Conservation (phyloP, 2,888 invertebrate genomes). For the Timandra comae region DNA sequence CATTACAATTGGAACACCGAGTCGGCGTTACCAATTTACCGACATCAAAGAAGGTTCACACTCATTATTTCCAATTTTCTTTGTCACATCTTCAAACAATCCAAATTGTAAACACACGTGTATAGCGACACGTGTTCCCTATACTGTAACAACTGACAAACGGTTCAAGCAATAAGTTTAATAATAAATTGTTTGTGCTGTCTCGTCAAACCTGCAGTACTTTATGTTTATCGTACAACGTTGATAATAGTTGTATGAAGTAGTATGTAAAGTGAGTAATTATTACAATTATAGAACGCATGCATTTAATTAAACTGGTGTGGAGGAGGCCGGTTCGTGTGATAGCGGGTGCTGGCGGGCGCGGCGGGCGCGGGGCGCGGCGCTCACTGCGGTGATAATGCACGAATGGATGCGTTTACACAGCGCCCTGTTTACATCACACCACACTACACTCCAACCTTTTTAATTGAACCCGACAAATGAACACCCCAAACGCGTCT, state of each 20-base stretch:
- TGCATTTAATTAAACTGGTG: conserved; percentile 10
- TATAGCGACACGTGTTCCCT: not conserved
- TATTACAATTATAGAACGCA: conserved; percentile 23
- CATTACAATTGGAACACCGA: too few relatives aligned
- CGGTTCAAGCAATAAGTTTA: too few relatives aligned
- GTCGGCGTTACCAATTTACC: too few relatives aligned
- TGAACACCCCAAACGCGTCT: not conserved
- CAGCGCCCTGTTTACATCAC: too few relatives aligned
- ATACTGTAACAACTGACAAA: too few relatives aligned
- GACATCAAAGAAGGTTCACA: too few relatives aligned
- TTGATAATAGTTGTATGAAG: conserved; percentile 16
- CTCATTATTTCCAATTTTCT: too few relatives aligned
- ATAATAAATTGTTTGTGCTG: not conserved
- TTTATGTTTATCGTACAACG: conserved; percentile 17
- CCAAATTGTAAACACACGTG: too few relatives aligned
- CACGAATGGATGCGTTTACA: not conserved
- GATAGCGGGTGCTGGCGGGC: not conserved
- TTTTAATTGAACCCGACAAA: conserved; percentile 1
- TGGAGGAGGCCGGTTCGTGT: not conserved
- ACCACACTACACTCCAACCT: too few relatives aligned
- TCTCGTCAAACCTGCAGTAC: conserved; percentile 3
- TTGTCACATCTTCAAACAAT: too few relatives aligned
- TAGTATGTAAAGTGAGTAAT: conserved; percentile 26
- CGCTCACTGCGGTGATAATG: not conserved
- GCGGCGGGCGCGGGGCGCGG: not conserved